Base-by-base conservation (phyloP, 2,113 vertebrate genomes). In the Oncorhynchus kisutch region DNA sequence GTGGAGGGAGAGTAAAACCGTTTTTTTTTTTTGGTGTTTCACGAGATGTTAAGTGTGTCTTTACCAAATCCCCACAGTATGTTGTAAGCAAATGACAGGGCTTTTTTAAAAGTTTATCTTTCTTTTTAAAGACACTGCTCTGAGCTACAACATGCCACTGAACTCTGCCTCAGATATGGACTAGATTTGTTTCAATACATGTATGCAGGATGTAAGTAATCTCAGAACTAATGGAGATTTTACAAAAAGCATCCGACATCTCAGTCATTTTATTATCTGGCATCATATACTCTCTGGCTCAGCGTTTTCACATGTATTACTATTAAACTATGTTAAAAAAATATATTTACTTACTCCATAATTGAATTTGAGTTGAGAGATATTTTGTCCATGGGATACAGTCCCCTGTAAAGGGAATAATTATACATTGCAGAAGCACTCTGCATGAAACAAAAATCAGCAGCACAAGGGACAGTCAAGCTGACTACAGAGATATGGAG, bases 81-180 rank as follows among this genome's bases (percentile, higher is more conserved):
- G 31, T 85, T 91, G 91, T 88, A 91, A 90, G 91, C 81, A 88
- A 88, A 90, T 88, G 84, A 87, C 80, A 82, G 80, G 75, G 73
- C 73, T 71, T 78, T 65, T 85, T 65, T 49, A 70, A 75, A 76
- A 81, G 75, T 71, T 77, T 71, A 54, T 78, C 75, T 57, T 65
- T 74, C 45, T 74, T 82, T 67, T 72, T 59, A 27, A 8, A 31
- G 25, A 54, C 4, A 79, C 82, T 83, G 34, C 62, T 34, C 24
- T 57, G 31, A 78, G 72, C 72, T 85, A 79, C 78, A 4, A 18
- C 14, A 54, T 54, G 64, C 73, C 81, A 78, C 73, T 76, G 82
- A 88, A 45, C 39, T 11, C 9, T 45, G 9, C 8, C 79, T 71
- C 80, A 80, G 80, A 82, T 76, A 76, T 48, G 25, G 31, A 70